phyloP scores from a whole-genome alignment of 1,140 invertebrate species.

The Rhizoglyphus robini region DNA sequence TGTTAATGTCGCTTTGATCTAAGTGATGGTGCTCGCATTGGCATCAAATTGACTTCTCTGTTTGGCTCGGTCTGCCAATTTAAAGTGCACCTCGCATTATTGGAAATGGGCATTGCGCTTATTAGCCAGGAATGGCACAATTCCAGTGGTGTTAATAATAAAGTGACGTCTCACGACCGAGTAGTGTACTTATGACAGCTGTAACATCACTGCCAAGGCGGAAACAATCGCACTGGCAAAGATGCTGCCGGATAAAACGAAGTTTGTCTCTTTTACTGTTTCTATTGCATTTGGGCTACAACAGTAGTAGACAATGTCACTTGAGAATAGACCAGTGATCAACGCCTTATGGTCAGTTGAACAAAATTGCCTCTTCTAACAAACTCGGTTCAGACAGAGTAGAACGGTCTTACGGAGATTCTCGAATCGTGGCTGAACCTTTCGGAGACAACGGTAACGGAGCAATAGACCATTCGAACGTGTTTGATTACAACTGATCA shows the following conservation, averaged over 20 bases:
- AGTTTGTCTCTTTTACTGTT: conserved; percentile 1
- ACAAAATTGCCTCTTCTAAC: too few relatives aligned
- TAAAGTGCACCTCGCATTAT: neutral
- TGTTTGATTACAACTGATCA: too few relatives aligned
- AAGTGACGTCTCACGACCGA: neutral
- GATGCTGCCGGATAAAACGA: conserved; percentile 1
- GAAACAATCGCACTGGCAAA: neutral
- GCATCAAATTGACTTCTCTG: neutral
- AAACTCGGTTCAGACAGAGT: too few relatives aligned
- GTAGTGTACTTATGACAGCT: neutral
- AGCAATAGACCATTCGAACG: too few relatives aligned
- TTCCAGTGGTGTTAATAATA: too few relatives aligned
- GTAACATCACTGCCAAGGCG: neutral
- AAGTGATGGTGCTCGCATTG: neutral
- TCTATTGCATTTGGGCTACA: neutral
- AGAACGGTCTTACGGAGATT: too few relatives aligned
- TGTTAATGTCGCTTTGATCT: neutral
- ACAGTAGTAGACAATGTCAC: neutral
- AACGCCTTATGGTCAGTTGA: too few relatives aligned
- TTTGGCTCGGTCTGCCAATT: neutral
- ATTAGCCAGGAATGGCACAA: too few relatives aligned
- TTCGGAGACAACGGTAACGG: too few relatives aligned
- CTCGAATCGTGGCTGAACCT: too few relatives aligned
- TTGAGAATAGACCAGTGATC: too few relatives aligned
- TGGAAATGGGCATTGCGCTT: neutral